A percentile compares a stretch with the other conserved stretches of the same genome.
These are phyloP conservation scores for Typhlomys cinereus DNA, from an alignment of 2,113 vertebrate genomes.

Conservation along the genomic window DNA sequence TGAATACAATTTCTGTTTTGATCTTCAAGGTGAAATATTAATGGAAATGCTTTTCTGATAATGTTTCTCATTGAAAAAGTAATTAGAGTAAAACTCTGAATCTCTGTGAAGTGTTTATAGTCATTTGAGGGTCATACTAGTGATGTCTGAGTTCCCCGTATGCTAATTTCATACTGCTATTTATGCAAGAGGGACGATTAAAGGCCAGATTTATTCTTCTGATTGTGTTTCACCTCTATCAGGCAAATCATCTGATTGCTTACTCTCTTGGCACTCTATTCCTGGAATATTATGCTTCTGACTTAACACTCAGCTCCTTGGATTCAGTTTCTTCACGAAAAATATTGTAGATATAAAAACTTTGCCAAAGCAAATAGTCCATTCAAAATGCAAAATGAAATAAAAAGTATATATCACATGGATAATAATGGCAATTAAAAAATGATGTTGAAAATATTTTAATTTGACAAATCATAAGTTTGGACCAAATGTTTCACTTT, in stretches of 20 bases:
- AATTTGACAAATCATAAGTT: not conserved
- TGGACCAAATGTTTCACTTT: not conserved
- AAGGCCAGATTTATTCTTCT: conserved; percentile 30
- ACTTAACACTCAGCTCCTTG: not conserved
- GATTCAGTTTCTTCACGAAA: not conserved
- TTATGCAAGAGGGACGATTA: conserved; percentile 39
- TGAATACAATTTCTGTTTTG: conserved; percentile 66
- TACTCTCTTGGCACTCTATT: not conserved
- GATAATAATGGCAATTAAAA: not conserved
- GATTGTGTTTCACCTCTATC: not conserved
- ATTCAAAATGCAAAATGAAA: not conserved
- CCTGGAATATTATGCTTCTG: not conserved
- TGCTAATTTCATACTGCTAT: conserved; percentile 37
- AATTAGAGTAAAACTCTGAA: conserved; percentile 59
- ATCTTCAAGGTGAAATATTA: conserved; percentile 73
- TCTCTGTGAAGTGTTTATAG: conserved; percentile 60
- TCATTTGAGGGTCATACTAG: conserved; percentile 18
- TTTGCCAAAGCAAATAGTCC: not conserved
- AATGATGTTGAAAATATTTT: not conserved
- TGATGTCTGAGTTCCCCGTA: conserved; percentile 8
- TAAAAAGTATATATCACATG: not conserved
- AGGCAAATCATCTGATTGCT: not conserved
- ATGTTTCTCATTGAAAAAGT: conserved; percentile 64
- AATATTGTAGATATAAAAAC: not conserved
- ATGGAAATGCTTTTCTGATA: conserved; percentile 69